These are phyloP conservation scores for Hydrozoanthus gracilis DNA, from an alignment of 92 coral and sea anemone genomes.

Conservation along the genomic window DNA sequence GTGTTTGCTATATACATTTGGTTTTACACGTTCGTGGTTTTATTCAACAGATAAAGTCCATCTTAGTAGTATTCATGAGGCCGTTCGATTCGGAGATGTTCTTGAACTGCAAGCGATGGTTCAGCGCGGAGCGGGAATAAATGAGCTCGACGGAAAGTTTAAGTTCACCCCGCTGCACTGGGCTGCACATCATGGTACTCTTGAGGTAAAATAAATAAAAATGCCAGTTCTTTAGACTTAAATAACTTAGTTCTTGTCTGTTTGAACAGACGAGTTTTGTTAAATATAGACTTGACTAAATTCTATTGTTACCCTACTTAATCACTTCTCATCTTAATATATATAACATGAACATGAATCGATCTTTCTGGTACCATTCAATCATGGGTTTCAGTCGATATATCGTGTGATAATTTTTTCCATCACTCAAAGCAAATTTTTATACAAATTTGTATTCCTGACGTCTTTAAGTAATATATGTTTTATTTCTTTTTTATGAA, in stretches of 20 bases:
- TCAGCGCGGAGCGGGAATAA: slow-evolving; percentile 96
- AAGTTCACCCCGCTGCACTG: slow-evolving; percentile 98
- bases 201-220: slow-evolving; percentile 70
- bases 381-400: no score
- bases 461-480: background rate
- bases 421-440: background rate
- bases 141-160: slow-evolving; percentile 86
- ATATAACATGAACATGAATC: no score
- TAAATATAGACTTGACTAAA: no score
- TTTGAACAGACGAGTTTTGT: no score
- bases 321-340: no score
- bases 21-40: background rate
- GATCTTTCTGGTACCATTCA: no score
- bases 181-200: slow-evolving; percentile 93
- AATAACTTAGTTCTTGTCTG: background rate
- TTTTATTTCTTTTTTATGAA: background rate
- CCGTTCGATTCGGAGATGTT: slow-evolving; percentile 96
- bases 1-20: background rate
- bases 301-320: no score
- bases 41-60: slow-evolving; percentile 81
- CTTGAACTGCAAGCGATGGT: slow-evolving; percentile 97
- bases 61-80: slow-evolving; percentile 90
- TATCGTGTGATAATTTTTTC: no score
- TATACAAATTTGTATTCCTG: background rate
- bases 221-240: background rate